Evolutionary conservation across 2,797 vertebrate species (phyloP).

Genomic region (Sebastiscus tertius): DNA sequence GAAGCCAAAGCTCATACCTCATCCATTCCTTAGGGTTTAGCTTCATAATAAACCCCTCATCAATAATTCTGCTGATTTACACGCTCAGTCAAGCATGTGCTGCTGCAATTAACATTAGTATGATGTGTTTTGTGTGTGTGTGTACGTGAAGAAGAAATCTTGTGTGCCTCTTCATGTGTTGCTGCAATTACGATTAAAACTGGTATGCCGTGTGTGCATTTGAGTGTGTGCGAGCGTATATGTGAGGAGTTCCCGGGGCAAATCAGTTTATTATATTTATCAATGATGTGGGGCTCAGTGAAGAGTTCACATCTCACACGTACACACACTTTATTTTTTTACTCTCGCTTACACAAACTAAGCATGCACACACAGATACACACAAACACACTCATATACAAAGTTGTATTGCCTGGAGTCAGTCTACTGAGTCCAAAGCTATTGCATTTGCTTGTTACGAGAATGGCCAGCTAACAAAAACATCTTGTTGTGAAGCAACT

Average conservation of each 20-base stretch:
- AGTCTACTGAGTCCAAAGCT: constrained; percentile 22
- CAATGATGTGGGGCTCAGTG: constrained; percentile 16
- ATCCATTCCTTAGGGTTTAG: constrained; percentile 61
- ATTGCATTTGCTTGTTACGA: constrained; percentile 8
- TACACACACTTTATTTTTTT: neutral
- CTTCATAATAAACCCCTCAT: constrained; percentile 69
- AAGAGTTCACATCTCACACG: constrained; percentile 2
- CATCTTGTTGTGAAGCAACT: neutral
- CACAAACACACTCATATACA: neutral
- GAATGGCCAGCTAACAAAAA: constrained; percentile 3
- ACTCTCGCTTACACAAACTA: neutral
- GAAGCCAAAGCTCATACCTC: constrained; percentile 50
- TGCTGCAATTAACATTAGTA: constrained; percentile 60
- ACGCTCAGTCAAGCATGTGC: constrained; percentile 66
- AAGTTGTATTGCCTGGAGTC: constrained; percentile 19
- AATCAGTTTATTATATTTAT: constrained; percentile 36
- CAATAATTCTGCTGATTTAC: constrained; percentile 71
- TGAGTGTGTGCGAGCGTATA: constrained; percentile 2
- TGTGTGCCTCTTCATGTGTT: constrained; percentile 30
- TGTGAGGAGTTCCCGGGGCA: constrained; percentile 18
- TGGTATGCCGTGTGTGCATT: neutral
- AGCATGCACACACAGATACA: neutral
- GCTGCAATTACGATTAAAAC: constrained; percentile 43
- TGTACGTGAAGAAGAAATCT: neutral
- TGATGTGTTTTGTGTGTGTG: constrained; percentile 17